Evolutionary conservation across 2,797 vertebrate species (phyloP).

Genomic region (Aselliscus stoliczkanus): DNA sequence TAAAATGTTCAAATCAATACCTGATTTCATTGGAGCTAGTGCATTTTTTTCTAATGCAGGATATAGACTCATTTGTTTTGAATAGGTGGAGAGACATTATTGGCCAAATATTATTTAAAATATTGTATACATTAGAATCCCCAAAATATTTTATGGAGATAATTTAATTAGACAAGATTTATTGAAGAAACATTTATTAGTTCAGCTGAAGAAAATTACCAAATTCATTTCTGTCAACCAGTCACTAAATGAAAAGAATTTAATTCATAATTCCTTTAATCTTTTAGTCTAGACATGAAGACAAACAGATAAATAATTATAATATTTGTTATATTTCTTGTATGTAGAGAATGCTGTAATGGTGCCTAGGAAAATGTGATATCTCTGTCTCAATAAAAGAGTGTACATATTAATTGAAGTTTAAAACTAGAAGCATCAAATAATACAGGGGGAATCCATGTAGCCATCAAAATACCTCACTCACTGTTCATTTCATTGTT

Average conservation of each 20-base stretch:
- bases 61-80: not conserved
- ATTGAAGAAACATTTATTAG: not conserved
- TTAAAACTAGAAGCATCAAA: not conserved
- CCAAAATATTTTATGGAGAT: not conserved
- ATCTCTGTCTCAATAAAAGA: not conserved
- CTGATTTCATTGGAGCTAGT: not conserved
- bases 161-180: not conserved
- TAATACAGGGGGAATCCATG: not conserved
- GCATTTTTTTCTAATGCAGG: not conserved
- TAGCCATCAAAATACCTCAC: not conserved
- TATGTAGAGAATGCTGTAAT: not conserved
- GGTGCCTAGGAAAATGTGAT: not conserved
- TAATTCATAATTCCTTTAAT: not conserved
- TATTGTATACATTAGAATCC: not conserved
- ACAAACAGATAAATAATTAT: not conserved
- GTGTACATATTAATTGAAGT: not conserved
- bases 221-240: not conserved
- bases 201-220: not conserved
- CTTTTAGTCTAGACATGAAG: not conserved
- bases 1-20: slow-evolving; percentile 44
- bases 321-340: not conserved
- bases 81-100: not conserved
- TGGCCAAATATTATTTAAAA: not conserved
- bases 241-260: not conserved
- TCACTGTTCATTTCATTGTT: not conserved